Percentiles rank a stretch among this genome's conserved stretches.
Evolutionary conservation across 2,888 invertebrate genomes (phyloP).

Genomic region (Nomada flava): DNA sequence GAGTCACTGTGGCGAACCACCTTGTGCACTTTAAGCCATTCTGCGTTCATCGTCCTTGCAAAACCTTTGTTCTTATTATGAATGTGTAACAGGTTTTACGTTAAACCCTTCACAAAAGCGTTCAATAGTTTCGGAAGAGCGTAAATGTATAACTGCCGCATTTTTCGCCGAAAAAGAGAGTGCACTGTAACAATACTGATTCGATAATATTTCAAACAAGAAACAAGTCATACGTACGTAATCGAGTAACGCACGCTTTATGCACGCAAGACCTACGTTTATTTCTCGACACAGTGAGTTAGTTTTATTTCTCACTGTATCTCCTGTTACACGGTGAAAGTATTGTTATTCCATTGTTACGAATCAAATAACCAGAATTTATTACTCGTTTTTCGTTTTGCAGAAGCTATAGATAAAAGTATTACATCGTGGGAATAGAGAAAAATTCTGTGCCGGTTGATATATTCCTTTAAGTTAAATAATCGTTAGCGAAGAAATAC

Average conservation of each 20-base stretch:
- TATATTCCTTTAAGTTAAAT: no score
- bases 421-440: neutral
- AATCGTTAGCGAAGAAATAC: no score
- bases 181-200: neutral
- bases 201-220: conserved; percentile 12
- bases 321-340: neutral
- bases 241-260: conserved; percentile 1
- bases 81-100: neutral
- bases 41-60: neutral
- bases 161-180: neutral
- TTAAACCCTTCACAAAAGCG: neutral
- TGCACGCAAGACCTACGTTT: neutral
- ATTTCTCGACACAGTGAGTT: conserved; percentile 2
- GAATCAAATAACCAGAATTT: neutral
- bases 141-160: neutral
- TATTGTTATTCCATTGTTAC: neutral
- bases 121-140: neutral
- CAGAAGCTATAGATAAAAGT: neutral
- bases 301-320: neutral
- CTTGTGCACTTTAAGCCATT: neutral
- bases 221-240: neutral
- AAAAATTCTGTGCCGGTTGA: neutral
- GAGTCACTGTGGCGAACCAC: neutral
- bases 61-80: neutral
- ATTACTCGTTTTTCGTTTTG: neutral